Percentiles rank a stretch among this genome's conserved stretches.
These are phyloP conservation scores for Hirtodrosophila histrioides DNA, from an alignment of 2,888 invertebrate genomes.

Conservation along the genomic window DNA sequence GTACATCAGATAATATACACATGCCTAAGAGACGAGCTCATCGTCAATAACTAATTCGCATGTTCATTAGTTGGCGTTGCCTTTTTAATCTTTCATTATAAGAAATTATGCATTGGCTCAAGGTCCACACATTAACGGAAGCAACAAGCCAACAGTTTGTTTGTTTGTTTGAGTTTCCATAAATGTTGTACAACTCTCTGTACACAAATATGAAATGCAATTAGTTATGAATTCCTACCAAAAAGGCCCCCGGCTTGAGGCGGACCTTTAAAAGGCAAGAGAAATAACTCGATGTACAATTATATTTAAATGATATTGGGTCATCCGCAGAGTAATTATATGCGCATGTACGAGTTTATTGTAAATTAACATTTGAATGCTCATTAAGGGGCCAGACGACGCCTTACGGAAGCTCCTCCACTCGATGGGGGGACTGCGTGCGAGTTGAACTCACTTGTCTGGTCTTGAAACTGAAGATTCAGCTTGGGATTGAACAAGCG, in stretches of 20 bases:
- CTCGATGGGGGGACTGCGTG: constrained; percentile 21
- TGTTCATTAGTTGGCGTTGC: constrained; percentile 62
- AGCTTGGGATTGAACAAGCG: constrained; percentile 50
- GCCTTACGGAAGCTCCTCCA: constrained; percentile 68
- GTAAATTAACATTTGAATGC: constrained; percentile 47
- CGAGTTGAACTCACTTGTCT: constrained; percentile 34
- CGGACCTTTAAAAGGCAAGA: constrained; percentile 4
- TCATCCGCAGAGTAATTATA: constrained; percentile 67
- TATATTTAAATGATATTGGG: constrained; percentile 59
- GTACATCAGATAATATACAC: constrained; percentile 33
- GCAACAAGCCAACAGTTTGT: constrained; percentile 20
- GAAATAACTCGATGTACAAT: constrained; percentile 20
- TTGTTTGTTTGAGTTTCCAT: constrained; percentile 45
- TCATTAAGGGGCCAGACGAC: constrained; percentile 50
- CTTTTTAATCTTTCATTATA: constrained; percentile 45
- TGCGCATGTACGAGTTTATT: constrained; percentile 44
- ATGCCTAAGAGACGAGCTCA: constrained; percentile 21
- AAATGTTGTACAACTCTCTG: constrained; percentile 14
- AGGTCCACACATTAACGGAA: constrained; percentile 40
- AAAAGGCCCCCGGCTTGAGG: constrained; percentile 8
- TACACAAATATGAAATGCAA: constrained; percentile 40
- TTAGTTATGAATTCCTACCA: constrained; percentile 38
- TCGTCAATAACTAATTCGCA: constrained; percentile 62
- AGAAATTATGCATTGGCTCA: constrained; percentile 57
- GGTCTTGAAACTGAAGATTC: constrained; percentile 12